Conservation (phyloP, 2,797 vertebrate species). For the Myripristis murdjan region DNA sequence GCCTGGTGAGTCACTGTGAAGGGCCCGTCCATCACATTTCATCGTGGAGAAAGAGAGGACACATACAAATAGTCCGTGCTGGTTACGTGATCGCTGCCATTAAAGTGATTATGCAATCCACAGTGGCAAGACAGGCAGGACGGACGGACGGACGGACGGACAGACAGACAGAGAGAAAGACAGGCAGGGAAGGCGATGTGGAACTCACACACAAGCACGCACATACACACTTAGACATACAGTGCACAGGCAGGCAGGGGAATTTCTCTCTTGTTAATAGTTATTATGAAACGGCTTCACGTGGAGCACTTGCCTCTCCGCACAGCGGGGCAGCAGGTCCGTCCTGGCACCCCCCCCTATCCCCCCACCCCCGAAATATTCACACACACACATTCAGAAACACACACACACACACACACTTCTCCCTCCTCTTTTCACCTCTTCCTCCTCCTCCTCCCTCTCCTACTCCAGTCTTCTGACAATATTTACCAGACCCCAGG, state of each 20-base stretch:
- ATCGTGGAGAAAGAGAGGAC: constrained; percentile 53
- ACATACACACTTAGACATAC: constrained; percentile 30
- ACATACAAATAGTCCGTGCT: constrained; percentile 60
- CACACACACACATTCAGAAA: constrained; percentile 17
- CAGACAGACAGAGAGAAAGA: constrained; percentile 7
- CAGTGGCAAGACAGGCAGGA: constrained; percentile 56
- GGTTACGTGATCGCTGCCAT: constrained; percentile 78
- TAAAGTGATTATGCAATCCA: constrained; percentile 80
- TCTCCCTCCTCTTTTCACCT: constrained; percentile 34
- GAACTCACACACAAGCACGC: constrained; percentile 20
- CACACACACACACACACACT: constrained; percentile 2
- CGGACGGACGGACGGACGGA: constrained; percentile 28
- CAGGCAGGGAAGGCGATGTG: neutral
- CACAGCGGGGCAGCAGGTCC: constrained; percentile 70
- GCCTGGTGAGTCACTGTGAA: constrained; percentile 62
- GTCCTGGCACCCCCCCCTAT: constrained; percentile 39
- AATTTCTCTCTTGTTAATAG: constrained; percentile 81
- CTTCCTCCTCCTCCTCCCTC: constrained; percentile 10
- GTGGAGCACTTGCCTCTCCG: constrained; percentile 69
- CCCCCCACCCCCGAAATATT: constrained; percentile 23
- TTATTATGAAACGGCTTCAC: constrained; percentile 80
- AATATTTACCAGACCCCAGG: constrained; percentile 75
- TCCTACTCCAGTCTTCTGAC: constrained; percentile 52
- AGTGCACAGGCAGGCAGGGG: constrained; percentile 53
- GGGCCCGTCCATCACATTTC: constrained; percentile 44